These are phyloP conservation scores for Crax fasciolata DNA, from an alignment of 2,797 vertebrate genomes.

Conservation along the genomic window DNA sequence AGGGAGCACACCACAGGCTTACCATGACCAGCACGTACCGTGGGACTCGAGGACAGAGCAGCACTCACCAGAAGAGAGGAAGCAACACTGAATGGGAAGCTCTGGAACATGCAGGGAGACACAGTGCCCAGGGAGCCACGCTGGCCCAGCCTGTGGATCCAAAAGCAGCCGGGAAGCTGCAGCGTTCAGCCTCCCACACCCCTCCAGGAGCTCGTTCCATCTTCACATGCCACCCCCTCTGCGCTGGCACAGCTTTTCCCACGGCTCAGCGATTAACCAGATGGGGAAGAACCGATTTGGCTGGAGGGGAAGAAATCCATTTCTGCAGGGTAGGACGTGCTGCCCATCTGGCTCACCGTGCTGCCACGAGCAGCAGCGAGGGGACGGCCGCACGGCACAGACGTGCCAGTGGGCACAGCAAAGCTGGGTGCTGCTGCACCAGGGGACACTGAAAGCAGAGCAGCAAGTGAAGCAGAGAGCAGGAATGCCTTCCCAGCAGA, in stretches of 20 bases:
- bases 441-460: background rate
- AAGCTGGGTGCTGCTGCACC: background rate
- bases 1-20: background rate
- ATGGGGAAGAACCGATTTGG: slow-evolving; percentile 52
- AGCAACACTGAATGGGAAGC: background rate
- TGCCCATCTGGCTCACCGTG: background rate
- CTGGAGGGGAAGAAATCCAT: slow-evolving; percentile 21
- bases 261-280: slow-evolving; percentile 56
- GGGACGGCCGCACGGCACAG: background rate
- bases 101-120: slow-evolving; percentile 13
- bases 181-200: slow-evolving; percentile 45
- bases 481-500: background rate
- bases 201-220: slow-evolving; percentile 35
- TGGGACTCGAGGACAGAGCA: background rate
- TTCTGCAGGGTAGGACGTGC: slow-evolving; percentile 34
- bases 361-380: background rate
- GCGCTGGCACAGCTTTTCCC: slow-evolving; percentile 57
- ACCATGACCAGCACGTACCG: rapidly evolving
- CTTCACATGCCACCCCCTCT: slow-evolving; percentile 58
- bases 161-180: slow-evolving; percentile 51
- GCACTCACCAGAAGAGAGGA: background rate
- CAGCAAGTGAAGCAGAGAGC: background rate
- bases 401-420: no score
- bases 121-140: background rate
- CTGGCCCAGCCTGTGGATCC: slow-evolving; percentile 55